Evolutionary conservation across 2,888 invertebrate species (phyloP).

Genomic region (Cordylochernes scorpioides): DNA sequence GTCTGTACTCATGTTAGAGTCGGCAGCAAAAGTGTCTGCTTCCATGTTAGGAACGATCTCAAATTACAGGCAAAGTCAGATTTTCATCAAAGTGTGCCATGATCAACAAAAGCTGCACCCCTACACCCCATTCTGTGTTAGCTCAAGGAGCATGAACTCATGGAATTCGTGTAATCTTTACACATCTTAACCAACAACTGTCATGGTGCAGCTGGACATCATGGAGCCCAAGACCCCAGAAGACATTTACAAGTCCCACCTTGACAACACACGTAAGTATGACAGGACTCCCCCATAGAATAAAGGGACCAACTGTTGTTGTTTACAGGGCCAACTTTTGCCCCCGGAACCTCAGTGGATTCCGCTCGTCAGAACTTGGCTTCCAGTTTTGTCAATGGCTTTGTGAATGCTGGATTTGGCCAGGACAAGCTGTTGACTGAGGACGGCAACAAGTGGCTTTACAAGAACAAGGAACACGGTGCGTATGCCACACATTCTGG

Average conservation of each 20-base stretch:
- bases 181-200: not conserved
- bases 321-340: conserved; percentile 36
- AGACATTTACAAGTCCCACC: conserved; percentile 90
- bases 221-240: conserved; percentile 98
- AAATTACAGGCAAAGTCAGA: too few relatives aligned
- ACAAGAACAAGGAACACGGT: conserved; percentile 85
- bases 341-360: conserved; percentile 40
- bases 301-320: too few relatives aligned
- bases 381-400: conserved; percentile 91
- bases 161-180: too few relatives aligned
- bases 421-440: conserved; percentile 66
- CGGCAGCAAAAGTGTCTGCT: too few relatives aligned
- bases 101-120: too few relatives aligned
- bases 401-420: conserved; percentile 93
- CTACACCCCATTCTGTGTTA: too few relatives aligned
- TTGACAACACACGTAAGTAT: conserved; percentile 39
- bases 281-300: not conserved
- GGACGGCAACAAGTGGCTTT: conserved; percentile 64
- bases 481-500: too few relatives aligned
- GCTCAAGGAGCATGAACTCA: too few relatives aligned
- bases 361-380: conserved; percentile 89
- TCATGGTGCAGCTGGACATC: conserved; percentile 47
- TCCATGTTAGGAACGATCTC: too few relatives aligned
- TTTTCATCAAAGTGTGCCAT: too few relatives aligned
- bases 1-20: too few relatives aligned